Base-by-base conservation (phyloP, 1,140 invertebrate genomes). In the Druon quercuslanigerum region DNA sequence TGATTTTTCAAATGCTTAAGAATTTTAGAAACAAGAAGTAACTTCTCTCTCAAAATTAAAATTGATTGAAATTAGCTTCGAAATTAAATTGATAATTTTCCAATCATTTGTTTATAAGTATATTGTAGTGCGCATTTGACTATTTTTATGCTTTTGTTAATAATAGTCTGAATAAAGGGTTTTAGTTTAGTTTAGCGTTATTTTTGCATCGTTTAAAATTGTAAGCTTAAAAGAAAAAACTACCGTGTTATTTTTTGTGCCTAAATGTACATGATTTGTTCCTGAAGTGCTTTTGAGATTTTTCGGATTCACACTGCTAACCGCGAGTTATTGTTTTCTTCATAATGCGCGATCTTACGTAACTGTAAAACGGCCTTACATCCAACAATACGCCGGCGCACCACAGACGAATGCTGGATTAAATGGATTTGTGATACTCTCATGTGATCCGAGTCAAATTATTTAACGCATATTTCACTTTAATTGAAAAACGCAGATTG, bases 301-400 rank as follows among this genome's bases (percentile, higher is more conserved):
- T 46, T 46, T 33, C 33, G 20, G 20, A 14, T 60, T 60, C 11
- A 25, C 25, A 25, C 57, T 7, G 14, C 11, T 25, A 12, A 11
- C 57, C 20, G 57, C 20, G 25, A 25, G 13, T 33, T 60, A 60
- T 60, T 60, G 57, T 60, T 60, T 60, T 11, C 40, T 46, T 46
- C 40, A 46, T 46, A 46, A 8, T 46, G 40, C 57, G 25, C 20
- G 57, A 60, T 25, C 57, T 60, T 60, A 60, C 57, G 33, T 60
- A 60, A 60, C 57, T 60, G 57, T 60, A 60, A 60, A 60, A 16
- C 25, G 57, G 57, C 57, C 57, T 60, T 60, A 46, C 40, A 6
- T 46, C 40, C 40, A 7, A 46, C 40, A 60, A 60, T 60, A 60
- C 57, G 57, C 57, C 57, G 57, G 57, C 57, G 57, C 57, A 60